Percentiles rank a stretch among this genome's conserved stretches.
These are phyloP conservation scores for Spisula subtruncata DNA, from an alignment of 2,888 invertebrate genomes.

Conservation along the genomic window DNA sequence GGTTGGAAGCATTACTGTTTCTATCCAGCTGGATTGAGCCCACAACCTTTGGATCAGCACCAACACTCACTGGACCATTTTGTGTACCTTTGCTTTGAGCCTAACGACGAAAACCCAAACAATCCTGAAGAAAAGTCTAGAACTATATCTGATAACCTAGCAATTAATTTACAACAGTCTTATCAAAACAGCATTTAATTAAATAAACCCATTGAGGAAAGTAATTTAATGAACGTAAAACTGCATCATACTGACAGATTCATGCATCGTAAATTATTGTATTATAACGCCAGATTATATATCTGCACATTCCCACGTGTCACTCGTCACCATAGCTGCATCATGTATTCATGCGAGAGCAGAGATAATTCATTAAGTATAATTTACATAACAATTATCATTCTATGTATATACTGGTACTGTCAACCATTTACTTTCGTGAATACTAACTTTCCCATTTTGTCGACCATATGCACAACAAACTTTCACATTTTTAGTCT, in stretches of 20 bases:
- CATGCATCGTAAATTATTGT: background rate
- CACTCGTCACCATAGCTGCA: background rate
- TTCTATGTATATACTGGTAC: background rate
- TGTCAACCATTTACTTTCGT: no score
- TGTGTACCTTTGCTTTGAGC: no score
- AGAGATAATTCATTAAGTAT: background rate
- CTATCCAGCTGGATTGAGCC: no score
- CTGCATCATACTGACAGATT: background rate
- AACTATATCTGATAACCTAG: no score
- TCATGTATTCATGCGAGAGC: background rate
- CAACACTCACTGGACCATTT: no score
- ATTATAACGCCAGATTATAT: background rate
- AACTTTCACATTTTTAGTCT: no score
- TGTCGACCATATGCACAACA: no score
- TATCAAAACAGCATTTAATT: background rate
- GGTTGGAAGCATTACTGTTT: no score
- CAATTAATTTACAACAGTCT: background rate
- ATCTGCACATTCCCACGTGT: background rate
- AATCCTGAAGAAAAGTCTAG: no score
- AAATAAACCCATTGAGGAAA: background rate
- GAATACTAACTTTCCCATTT: no score
- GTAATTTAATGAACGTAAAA: background rate
- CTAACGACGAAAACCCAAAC: no score
- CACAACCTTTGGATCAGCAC: no score
- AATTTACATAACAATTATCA: constrained; percentile 11